Evolutionary conservation across 1,140 invertebrate genomes (phyloP).

Genomic region (Gonioctena quinquepunctata): DNA sequence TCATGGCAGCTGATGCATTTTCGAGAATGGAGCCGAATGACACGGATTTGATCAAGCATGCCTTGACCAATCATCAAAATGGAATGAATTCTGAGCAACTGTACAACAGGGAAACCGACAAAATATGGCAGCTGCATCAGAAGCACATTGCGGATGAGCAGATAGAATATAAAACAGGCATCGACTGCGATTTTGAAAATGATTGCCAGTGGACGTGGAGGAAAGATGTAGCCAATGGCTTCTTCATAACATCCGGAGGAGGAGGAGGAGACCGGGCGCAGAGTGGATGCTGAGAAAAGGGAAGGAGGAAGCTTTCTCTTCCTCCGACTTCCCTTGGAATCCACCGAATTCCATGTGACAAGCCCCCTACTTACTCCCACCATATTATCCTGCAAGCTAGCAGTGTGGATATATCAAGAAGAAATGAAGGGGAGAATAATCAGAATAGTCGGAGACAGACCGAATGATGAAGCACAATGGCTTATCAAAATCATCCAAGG

Average conservation of each 20-base stretch:
- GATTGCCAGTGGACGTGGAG: constrained; percentile 51
- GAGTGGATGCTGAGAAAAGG: constrained; percentile 39
- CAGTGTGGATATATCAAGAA: constrained; percentile 69
- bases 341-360: constrained; percentile 62
- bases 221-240: constrained; percentile 49
- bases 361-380: constrained; percentile 65
- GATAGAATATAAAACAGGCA: constrained; percentile 28
- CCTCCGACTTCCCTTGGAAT: constrained; percentile 60
- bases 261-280: constrained; percentile 41
- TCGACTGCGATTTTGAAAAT: constrained; percentile 50
- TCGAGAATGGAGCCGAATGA: no score
- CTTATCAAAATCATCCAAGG: constrained; percentile 62
- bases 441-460: constrained; percentile 66
- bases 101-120: constrained; percentile 37
- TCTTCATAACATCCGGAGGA: constrained; percentile 40
- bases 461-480: constrained; percentile 60
- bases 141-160: constrained; percentile 28
- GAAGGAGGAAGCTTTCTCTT: constrained; percentile 69
- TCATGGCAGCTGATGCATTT: no score
- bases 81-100: constrained; percentile 33
- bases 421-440: constrained; percentile 69
- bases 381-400: constrained; percentile 65
- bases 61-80: no score
- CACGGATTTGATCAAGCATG: no score
- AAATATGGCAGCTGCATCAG: constrained; percentile 32